phyloP scores from a whole-genome alignment of 2,797 vertebrate species.

The Anguilla anguilla region DNA sequence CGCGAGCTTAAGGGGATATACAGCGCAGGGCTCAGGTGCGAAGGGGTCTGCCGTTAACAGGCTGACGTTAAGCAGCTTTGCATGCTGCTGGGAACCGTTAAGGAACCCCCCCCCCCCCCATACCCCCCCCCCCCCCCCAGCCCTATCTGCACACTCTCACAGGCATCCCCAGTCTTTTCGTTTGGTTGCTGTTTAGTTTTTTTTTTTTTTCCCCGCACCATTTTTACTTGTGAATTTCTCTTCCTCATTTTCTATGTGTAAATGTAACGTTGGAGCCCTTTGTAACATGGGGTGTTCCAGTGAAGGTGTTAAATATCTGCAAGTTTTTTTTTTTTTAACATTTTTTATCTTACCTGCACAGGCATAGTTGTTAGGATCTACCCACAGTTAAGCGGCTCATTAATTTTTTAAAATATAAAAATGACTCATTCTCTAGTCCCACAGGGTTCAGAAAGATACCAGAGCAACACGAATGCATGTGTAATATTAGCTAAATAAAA shows the following conservation, averaged over 20 bases:
- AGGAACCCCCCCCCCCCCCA: constrained; percentile 33
- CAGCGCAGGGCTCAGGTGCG: background rate
- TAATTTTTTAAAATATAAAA: background rate
- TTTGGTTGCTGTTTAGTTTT: background rate
- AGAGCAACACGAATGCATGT: background rate
- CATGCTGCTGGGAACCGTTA: constrained; percentile 62
- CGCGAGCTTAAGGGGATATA: background rate
- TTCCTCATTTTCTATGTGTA: too few species aligned
- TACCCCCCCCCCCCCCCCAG: background rate
- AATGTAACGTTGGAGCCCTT: too few species aligned
- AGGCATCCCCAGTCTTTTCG: background rate
- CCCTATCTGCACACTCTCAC: too few species aligned
- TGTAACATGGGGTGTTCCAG: background rate
- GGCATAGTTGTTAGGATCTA: background rate
- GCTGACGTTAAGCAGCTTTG: constrained; percentile 73
- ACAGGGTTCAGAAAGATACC: background rate
- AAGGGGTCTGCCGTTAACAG: constrained; percentile 46
- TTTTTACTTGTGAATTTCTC: background rate
- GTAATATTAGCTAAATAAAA: background rate
- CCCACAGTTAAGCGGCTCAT: background rate
- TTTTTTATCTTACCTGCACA: background rate
- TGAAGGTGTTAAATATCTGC: background rate
- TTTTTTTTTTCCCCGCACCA: background rate
- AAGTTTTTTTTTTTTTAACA: background rate
- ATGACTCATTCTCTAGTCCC: background rate